Conservation (phyloP, 2,888 invertebrate genomes). For the Glaucopsyche alexis region DNA sequence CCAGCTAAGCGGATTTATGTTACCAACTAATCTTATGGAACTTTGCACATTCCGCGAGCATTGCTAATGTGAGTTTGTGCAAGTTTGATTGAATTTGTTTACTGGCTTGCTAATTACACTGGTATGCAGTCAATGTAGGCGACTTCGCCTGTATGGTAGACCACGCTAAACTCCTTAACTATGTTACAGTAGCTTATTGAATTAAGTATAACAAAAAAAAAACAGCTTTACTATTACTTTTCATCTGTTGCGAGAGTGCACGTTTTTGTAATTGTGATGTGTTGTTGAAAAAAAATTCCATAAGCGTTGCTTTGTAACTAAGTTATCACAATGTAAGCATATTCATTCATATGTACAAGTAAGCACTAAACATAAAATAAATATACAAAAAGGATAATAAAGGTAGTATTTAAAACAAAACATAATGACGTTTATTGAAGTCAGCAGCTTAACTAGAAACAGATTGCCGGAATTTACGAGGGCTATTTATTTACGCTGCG, state of each 20-base stretch:
- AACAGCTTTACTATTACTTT: too few species aligned
- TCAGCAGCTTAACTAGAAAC: slow-evolving; percentile 50
- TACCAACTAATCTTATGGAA: slow-evolving; percentile 16
- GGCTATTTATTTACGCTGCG: slow-evolving; percentile 44
- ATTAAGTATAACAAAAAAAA: too few species aligned
- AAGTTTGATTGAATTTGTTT: slow-evolving; percentile 15
- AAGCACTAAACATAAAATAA: too few species aligned
- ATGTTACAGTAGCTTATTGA: too few species aligned
- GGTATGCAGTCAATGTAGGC: not conserved
- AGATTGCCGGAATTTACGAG: slow-evolving; percentile 55
- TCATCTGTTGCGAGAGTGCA: too few species aligned
- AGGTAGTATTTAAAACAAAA: slow-evolving; percentile 5
- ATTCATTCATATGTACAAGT: too few species aligned
- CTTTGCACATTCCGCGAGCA: slow-evolving; percentile 17
- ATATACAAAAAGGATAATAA: not conserved
- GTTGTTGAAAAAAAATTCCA: too few species aligned
- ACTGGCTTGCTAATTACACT: not conserved
- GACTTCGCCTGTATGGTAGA: not conserved
- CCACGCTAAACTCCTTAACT: too few species aligned
- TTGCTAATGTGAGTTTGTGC: slow-evolving; percentile 18
- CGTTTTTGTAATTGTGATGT: too few species aligned
- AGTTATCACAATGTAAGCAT: too few species aligned
- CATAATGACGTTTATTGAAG: slow-evolving; percentile 31
- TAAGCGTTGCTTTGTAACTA: too few species aligned
- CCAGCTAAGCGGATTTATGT: slow-evolving; percentile 16